Base-by-base conservation (phyloP, 2,888 invertebrate species). In the Cephus rjabovi region DNA sequence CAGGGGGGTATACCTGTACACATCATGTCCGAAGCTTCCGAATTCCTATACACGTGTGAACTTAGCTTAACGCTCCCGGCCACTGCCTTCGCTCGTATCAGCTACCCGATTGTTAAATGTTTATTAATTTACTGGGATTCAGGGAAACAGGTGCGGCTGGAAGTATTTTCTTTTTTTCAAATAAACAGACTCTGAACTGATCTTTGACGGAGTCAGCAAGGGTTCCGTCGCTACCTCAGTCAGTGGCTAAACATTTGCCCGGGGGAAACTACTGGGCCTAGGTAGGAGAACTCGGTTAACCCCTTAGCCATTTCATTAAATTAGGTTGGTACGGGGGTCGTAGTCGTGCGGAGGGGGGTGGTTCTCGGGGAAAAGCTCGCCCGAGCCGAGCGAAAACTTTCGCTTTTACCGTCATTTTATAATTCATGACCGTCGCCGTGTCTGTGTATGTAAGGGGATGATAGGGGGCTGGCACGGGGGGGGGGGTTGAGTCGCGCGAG, bases 401-500 rank as follows among this genome's bases (percentile, higher is more conserved):
- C 90, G 90, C 91, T 91, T 91, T 91, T 91, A 91, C 90, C 89
- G 86, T 87, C 87, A 89, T 89, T 91, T 89, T 90, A 91, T 91
- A 91, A 91, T 91, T 91, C 91, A 91, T 90, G 90, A 76, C 81
- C 88, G 87, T 89, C 89, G 89, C 87, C 86, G 83, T 85, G 83
- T 83, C 81, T 82, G 82, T 85, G 83, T 84, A 31, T 15, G 71
- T 71, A 30, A 71, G 84, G 80, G 76, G 31, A 12, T 12, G 31
- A 31, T 79, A 81, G 81, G 80, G 80, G 79, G 80, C 77, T 12
- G 35, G 35, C 12, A 35, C 12, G 3, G 3, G 11, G 35, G 30
- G 35, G 80, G 9, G 77, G 80, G 77, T 70, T 73, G 79, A 80
- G 81, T 78, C 75, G 76, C 77, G 68, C 31, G 71, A 79, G 77